Conservation (phyloP, 2,888 invertebrate genomes). For the Nebria salina region DNA sequence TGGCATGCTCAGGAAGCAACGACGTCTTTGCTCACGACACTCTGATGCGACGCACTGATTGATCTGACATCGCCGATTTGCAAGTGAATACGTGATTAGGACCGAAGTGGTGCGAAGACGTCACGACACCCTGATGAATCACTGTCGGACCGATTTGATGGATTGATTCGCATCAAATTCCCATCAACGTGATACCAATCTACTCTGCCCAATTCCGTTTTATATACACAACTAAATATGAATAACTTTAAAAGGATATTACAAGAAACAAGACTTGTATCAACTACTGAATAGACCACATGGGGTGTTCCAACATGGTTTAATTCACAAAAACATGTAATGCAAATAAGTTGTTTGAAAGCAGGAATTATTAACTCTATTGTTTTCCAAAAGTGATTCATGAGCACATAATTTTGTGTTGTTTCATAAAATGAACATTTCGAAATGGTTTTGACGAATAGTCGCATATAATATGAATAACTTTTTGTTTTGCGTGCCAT, state of each 20-base stretch:
- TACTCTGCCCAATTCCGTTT: conserved; percentile 53
- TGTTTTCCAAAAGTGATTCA: too few relatives aligned
- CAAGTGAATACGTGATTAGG: conserved; percentile 63
- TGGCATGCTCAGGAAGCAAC: conserved; percentile 1
- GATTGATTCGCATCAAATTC: conserved; percentile 60
- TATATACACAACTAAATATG: conserved; percentile 21
- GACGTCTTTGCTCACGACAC: conserved; percentile 40
- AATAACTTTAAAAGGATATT: conserved; percentile 9
- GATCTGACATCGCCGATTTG: conserved; percentile 61
- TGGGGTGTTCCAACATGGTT: too few relatives aligned
- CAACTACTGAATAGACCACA: neutral
- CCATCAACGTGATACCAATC: conserved; percentile 57
- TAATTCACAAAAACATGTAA: too few relatives aligned
- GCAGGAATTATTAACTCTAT: too few relatives aligned
- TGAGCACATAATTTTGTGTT: neutral
- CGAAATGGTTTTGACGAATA: neutral
- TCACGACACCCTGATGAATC: conserved; percentile 56
- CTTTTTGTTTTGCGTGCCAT: neutral
- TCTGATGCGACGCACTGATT: conserved; percentile 57
- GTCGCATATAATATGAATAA: neutral
- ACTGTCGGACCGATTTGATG: conserved; percentile 59
- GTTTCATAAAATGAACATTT: neutral
- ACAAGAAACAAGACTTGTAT: neutral
- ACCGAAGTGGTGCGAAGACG: conserved; percentile 52
- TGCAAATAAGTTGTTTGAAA: too few relatives aligned